A percentile compares a stretch with the other conserved stretches of the same genome.
Conservation (phyloP, 2,113 vertebrate genomes). For the Okapia johnstoni region DNA sequence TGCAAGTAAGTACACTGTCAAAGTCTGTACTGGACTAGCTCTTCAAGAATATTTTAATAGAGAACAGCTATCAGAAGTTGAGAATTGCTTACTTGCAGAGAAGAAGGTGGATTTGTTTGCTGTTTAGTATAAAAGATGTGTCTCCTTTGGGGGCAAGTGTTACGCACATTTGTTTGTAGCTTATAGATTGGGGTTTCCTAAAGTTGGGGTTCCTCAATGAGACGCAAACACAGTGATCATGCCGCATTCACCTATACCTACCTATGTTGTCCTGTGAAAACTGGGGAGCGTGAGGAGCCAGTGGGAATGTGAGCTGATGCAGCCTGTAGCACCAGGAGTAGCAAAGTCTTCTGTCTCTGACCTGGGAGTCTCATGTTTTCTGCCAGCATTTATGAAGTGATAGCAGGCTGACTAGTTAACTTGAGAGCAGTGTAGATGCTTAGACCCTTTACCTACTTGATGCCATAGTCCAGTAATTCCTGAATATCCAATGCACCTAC, state of each 20-base stretch:
- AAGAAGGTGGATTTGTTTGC: conserved; percentile 4
- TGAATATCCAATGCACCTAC: not conserved
- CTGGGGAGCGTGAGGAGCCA: not conserved
- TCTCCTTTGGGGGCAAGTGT: not conserved
- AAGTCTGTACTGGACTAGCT: not conserved
- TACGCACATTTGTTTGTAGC: not conserved
- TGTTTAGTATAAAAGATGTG: not conserved
- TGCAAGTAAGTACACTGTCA: not conserved
- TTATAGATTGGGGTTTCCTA: not conserved
- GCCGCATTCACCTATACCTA: not conserved
- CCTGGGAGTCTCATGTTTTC: not conserved
- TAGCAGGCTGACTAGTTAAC: not conserved
- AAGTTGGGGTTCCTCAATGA: not conserved
- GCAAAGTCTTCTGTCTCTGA: not conserved
- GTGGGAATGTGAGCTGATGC: not conserved
- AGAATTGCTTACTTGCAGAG: not conserved
- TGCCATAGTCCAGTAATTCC: not conserved
- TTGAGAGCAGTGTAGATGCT: not conserved
- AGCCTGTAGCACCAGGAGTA: not conserved
- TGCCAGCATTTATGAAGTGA: not conserved
- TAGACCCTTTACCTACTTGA: not conserved
- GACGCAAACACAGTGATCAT: not conserved
- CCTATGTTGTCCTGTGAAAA: not conserved
- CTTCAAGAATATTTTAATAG: not conserved
- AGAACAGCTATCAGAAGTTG: not conserved